These are phyloP conservation scores for Drosophila tani DNA, from an alignment of 1,140 invertebrate species.

Conservation along the genomic window DNA sequence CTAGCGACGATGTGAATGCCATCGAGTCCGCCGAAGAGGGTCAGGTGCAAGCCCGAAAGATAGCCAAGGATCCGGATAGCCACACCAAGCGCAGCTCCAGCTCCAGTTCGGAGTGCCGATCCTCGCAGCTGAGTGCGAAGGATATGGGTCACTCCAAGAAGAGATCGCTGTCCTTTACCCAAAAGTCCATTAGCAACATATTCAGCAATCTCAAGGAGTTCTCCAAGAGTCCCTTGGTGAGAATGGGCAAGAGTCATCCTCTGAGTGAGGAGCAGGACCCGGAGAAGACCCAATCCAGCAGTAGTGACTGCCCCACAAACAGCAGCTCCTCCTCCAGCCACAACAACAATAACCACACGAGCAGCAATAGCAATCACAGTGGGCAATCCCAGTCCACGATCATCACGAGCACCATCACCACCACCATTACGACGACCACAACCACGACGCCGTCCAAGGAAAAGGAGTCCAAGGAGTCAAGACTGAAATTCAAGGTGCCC, in stretches of 20 bases:
- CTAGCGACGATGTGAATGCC: constrained; percentile 62
- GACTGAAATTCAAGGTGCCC: constrained; percentile 84
- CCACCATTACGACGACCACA: constrained; percentile 55
- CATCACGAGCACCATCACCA: constrained; percentile 61
- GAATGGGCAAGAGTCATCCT: constrained; percentile 48
- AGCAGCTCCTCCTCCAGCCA: constrained; percentile 40
- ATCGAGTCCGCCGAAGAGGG: constrained; percentile 65
- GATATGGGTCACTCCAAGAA: constrained; percentile 62
- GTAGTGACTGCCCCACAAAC: constrained; percentile 37
- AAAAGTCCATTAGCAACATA: constrained; percentile 79
- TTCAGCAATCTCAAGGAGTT: constrained; percentile 81
- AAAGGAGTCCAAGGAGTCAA: constrained; percentile 47
- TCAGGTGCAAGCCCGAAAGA: constrained; percentile 25
- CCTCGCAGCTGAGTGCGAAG: constrained; percentile 49
- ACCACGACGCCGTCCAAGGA: constrained; percentile 78
- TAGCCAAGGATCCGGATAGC: constrained; percentile 35
- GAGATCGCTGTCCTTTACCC: constrained; percentile 77
- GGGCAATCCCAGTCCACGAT: constrained; percentile 49
- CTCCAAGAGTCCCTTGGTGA: constrained; percentile 69
- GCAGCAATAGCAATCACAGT: constrained; percentile 46
- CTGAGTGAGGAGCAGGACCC: constrained; percentile 48
- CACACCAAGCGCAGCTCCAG: constrained; percentile 71
- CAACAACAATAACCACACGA: constrained; percentile 44
- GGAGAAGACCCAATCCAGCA: constrained; percentile 23
- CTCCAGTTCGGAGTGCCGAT: constrained; percentile 73